Evolutionary conservation across 2,797 vertebrate genomes (phyloP).

Genomic region (Mus caroli): DNA sequence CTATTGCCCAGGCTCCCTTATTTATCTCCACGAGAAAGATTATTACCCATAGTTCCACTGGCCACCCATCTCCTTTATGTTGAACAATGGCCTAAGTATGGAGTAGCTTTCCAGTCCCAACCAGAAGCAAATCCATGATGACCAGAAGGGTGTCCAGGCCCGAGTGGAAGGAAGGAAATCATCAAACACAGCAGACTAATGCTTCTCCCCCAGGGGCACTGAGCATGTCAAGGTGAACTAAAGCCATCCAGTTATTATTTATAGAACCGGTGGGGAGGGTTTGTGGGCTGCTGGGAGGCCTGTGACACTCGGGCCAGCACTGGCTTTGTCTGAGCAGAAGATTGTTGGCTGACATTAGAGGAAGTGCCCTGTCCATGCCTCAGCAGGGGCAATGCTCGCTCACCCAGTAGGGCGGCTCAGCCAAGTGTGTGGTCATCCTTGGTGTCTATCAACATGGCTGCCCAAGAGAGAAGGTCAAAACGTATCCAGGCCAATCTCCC

Average conservation of each 20-base stretch:
- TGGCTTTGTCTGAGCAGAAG: slow-evolving; percentile 44
- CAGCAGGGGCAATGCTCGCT: neutral
- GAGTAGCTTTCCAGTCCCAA: neutral
- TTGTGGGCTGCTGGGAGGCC: neutral
- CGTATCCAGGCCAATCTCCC: neutral
- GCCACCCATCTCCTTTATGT: slow-evolving; percentile 51
- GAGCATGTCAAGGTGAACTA: slow-evolving; percentile 54
- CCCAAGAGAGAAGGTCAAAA: slow-evolving; percentile 11
- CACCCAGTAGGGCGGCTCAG: neutral
- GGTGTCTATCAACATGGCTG: slow-evolving; percentile 21
- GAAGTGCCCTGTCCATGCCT: fast-evolving
- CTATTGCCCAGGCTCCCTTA: slow-evolving; percentile 55
- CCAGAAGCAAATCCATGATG: neutral
- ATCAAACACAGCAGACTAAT: slow-evolving; percentile 30
- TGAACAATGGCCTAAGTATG: slow-evolving; percentile 55
- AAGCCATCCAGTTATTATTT: slow-evolving; percentile 42
- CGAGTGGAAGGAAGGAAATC: slow-evolving; percentile 64
- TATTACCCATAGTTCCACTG: slow-evolving; percentile 50
- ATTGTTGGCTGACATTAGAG: neutral
- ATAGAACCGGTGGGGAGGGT: neutral
- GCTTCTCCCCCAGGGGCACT: neutral
- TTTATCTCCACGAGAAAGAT: neutral
- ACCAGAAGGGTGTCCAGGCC: slow-evolving; percentile 35
- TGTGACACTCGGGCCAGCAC: neutral
- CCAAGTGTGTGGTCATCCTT: neutral